Base-by-base conservation (phyloP, 2,797 vertebrate genomes). In the Myoxocephalus aenaeus region DNA sequence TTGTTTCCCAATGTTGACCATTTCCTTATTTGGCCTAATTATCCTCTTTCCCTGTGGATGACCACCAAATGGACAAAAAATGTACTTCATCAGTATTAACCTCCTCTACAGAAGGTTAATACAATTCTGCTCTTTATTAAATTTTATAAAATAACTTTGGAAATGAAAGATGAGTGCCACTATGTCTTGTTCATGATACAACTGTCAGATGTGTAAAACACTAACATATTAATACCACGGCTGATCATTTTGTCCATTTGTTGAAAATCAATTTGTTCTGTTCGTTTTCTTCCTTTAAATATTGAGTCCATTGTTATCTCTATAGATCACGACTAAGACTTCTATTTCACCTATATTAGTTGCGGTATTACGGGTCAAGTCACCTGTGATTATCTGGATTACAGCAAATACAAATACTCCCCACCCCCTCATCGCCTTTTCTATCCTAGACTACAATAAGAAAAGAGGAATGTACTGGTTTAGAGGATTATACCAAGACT, bases 1-100 rank as follows among this genome's bases (percentile, higher is more conserved):
- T 75, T 79, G 88, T 92, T 89, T 91, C 82, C 82, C 67, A 10
- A 57, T 85, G 80, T 87, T 93, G 89, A 92, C 85, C 85, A 80
- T 77, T 80, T 85, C 79, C 40, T 77, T 78, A 70, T 89, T 73
- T 81, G 74, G 65, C 73, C 81, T 90, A 89, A 92, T 91, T 92
- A 89, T 87, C 87, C 77, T 79, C 77, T 87, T 82, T 89, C 90
- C 89, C 89, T 77, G 76, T 77, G 87, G 88, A 88, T 92, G 81
- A 77, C 63, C 79, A 84, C 65, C 79, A 86, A 86, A 82, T 70
- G 75, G 83, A 84, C 61, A 78, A 65, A 79, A 73, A 58, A 81
- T 70, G 77, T 75, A 74, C 73, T 86, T 86, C 75, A 89, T 83
- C 79, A 82, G 79, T 68, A 86, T 91, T 81, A 32, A 32, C 32